These are phyloP conservation scores for Dryococelus australis DNA, from an alignment of 2,888 invertebrate species.

Conservation along the genomic window DNA sequence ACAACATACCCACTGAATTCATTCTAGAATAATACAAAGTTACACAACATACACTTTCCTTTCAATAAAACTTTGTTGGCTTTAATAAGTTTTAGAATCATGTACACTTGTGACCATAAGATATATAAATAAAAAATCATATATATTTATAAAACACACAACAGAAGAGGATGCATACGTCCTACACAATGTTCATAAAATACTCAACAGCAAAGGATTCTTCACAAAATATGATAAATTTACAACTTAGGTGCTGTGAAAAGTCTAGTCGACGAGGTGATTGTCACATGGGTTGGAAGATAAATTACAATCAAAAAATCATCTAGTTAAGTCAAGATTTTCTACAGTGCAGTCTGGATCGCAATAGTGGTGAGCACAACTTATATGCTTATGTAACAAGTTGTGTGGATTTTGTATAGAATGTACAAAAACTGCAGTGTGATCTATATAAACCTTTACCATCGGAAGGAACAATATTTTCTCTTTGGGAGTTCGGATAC, in stretches of 20 bases:
- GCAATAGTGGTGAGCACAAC: neutral
- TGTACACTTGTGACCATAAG: constrained; percentile 16
- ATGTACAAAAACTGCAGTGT: neutral
- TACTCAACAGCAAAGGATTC: neutral
- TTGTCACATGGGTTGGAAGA: neutral
- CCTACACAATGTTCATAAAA: constrained; percentile 17
- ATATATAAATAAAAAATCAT: neutral
- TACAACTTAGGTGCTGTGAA: neutral
- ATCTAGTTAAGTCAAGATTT: too few relatives aligned
- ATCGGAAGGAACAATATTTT: too few relatives aligned
- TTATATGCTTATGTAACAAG: neutral
- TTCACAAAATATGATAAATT: neutral
- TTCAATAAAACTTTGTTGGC: constrained; percentile 7
- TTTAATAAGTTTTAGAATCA: neutral
- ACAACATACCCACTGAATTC: neutral
- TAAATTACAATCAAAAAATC: too few relatives aligned
- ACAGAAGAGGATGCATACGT: constrained; percentile 25
- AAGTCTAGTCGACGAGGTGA: neutral
- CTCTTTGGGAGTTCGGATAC: too few relatives aligned
- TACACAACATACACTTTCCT: constrained; percentile 4
- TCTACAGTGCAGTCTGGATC: neutral
- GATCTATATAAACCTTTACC: too few relatives aligned
- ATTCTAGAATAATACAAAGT: neutral
- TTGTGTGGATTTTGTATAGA: neutral
- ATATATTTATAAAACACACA: constrained; percentile 12